A percentile compares a stretch with the other conserved stretches of the same genome.
These are phyloP conservation scores for Vanacampus margaritifer DNA, from an alignment of 2,113 vertebrate genomes.

Conservation along the genomic window DNA sequence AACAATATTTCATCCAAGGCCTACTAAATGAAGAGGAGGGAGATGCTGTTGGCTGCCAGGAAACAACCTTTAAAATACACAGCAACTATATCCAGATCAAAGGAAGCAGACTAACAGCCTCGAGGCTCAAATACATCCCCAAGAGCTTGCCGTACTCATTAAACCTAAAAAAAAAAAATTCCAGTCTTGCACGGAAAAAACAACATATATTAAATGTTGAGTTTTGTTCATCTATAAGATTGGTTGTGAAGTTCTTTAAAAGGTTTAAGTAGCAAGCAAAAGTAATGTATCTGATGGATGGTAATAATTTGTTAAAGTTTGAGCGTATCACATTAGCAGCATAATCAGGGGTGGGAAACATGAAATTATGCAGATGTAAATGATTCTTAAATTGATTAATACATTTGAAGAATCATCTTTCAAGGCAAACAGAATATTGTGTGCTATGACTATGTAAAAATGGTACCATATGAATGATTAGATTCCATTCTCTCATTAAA, in stretches of 20 bases:
- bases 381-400: background rate
- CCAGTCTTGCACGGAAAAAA: background rate
- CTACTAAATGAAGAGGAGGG: constrained; percentile 5
- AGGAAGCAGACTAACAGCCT: background rate
- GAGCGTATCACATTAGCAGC: too few relatives aligned
- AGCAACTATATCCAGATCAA: constrained; percentile 6
- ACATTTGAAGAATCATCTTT: background rate
- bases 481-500: too few relatives aligned
- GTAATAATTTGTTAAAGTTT: background rate
- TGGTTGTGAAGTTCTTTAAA: background rate
- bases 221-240: background rate
- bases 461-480: too few relatives aligned
- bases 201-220: background rate
- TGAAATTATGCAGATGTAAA: background rate
- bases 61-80: constrained; percentile 8
- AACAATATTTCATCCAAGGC: constrained; percentile 11
- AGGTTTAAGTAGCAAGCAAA: background rate
- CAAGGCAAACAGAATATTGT: too few relatives aligned
- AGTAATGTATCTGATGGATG: background rate
- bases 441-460: too few relatives aligned
- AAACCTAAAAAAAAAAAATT: background rate
- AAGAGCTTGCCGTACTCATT: constrained; percentile 2
- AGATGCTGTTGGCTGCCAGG: background rate
- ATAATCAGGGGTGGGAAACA: background rate
- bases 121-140: background rate